phyloP scores from a whole-genome alignment of 2,888 invertebrate species.

The Xylota segnis region DNA sequence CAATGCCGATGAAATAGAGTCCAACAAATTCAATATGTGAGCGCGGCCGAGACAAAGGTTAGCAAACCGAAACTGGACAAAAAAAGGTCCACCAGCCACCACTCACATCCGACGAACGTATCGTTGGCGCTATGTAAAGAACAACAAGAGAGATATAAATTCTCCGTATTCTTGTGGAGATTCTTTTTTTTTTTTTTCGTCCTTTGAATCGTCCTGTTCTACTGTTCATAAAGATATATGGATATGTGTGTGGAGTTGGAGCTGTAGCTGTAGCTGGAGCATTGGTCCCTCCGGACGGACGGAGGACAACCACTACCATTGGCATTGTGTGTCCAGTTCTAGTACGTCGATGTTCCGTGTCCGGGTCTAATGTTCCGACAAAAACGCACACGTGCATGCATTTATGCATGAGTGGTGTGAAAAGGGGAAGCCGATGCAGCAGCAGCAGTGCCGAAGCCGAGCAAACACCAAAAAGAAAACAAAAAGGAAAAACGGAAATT shows the following conservation, averaged over 20 bases:
- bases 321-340: conserved; percentile 52
- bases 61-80: conserved; percentile 49
- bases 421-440: conserved; percentile 47
- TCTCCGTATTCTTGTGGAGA: conserved; percentile 59
- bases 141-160: conserved; percentile 71
- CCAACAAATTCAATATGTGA: conserved; percentile 61
- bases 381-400: conserved; percentile 76
- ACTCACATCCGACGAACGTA: conserved; percentile 30
- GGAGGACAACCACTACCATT: conserved; percentile 50
- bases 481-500: conserved; percentile 61
- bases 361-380: conserved; percentile 68
- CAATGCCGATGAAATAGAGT: conserved; percentile 48
- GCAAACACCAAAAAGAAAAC: conserved; percentile 42
- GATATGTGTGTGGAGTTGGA: conserved; percentile 26
- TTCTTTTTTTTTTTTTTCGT: conserved; percentile 34
- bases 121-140: conserved; percentile 52
- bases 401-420: conserved; percentile 71
- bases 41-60: conserved; percentile 51
- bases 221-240: conserved; percentile 57
- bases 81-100: conserved; percentile 37
- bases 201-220: conserved; percentile 41
- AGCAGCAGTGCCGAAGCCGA: conserved; percentile 26
- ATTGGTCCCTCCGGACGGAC: conserved; percentile 48
- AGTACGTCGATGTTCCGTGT: conserved; percentile 57
- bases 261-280: conserved; percentile 41